Percentiles rank a stretch among this genome's conserved stretches.
Conservation (phyloP, 2,888 invertebrate species). For the Stomorhina lunata region DNA sequence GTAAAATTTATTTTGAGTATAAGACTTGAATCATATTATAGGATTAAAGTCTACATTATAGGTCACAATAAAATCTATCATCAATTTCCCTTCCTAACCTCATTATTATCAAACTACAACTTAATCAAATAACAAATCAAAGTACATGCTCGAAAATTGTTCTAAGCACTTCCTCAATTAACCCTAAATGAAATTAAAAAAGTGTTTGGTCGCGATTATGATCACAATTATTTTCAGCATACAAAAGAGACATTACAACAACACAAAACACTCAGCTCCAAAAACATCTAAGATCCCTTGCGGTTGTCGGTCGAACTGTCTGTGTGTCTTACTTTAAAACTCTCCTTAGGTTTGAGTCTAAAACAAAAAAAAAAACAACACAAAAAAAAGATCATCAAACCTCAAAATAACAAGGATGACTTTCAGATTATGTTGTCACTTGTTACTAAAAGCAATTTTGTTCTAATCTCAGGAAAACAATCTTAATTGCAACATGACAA, state of each 20-base stretch:
- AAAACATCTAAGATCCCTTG: slow-evolving; percentile 32
- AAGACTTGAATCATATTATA: too few species aligned
- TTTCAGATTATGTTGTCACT: slow-evolving; percentile 66
- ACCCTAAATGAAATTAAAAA: slow-evolving; percentile 45
- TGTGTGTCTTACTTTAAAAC: not conserved
- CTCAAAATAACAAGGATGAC: slow-evolving; percentile 58
- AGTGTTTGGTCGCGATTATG: slow-evolving; percentile 52
- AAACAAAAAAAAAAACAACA: too few species aligned
- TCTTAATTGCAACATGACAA: slow-evolving; percentile 77
- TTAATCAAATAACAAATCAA: slow-evolving; percentile 17
- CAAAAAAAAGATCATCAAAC: slow-evolving; percentile 37
- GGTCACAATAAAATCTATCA: not conserved
- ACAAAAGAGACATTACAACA: slow-evolving; percentile 32
- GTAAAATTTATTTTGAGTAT: too few species aligned
- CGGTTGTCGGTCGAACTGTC: slow-evolving; percentile 13
- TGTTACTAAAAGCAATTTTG: slow-evolving; percentile 63
- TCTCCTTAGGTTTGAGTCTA: not conserved
- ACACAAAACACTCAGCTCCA: not conserved
- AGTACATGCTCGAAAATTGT: not conserved
- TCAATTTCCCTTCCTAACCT: not conserved
- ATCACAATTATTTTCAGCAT: slow-evolving; percentile 26
- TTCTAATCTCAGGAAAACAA: slow-evolving; percentile 67
- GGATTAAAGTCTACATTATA: too few species aligned
- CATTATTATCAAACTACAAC: not conserved
- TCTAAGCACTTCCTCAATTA: slow-evolving; percentile 58